Evolutionary conservation across 1,140 invertebrate species (phyloP), one percentile per base, ranked within the genome.

Genomic region (Drosophila ficusphila): DNA sequence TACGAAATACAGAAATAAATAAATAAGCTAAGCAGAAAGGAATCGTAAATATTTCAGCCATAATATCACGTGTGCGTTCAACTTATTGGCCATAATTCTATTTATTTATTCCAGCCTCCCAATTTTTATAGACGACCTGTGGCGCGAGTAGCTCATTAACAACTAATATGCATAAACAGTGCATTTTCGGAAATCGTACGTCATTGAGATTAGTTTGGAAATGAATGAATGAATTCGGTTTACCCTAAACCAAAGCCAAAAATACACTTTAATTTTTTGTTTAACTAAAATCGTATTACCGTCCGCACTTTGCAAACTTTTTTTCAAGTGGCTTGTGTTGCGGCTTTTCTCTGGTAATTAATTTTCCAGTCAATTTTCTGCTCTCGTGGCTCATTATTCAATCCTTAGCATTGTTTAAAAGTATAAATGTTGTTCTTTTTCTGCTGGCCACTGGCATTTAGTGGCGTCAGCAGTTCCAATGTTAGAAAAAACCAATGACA

Each of bases 1-100:
- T 60, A 53, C 5, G 8, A 25, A 29, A 47, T 49, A 19, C 36
- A 18, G 21, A 12, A 44, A 41, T 56, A 71, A 70, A 49, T 69
- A 82, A 77, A 77, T 62, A 57, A 29, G 44, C 21, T 18, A 12
- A 7, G 25, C 14, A 46, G n/a, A 36, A 31, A 7, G 31, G 53
- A 58, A 71, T 62, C 67, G 75, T 83, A 85, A 76, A 86, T 73
- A 79, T 73, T 68, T 85, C 60, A 64, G 38, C 52, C 38, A 39
- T 56, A 52, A 48, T 72, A 72, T 85, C 79, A 85, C 79, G 79
- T 86, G 76, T 86, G 56, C 38, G 38, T 58, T 52, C 31, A 19
- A 14, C 41, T 57, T 70, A 78, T 75, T 67, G 65, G 51, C 65
- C 68, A 82, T 81, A 76, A 73, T 64, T 57, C 67, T 68, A 73